Evolutionary conservation across 2,888 invertebrate genomes (phyloP).

Genomic region (Tigriopus californicus): DNA sequence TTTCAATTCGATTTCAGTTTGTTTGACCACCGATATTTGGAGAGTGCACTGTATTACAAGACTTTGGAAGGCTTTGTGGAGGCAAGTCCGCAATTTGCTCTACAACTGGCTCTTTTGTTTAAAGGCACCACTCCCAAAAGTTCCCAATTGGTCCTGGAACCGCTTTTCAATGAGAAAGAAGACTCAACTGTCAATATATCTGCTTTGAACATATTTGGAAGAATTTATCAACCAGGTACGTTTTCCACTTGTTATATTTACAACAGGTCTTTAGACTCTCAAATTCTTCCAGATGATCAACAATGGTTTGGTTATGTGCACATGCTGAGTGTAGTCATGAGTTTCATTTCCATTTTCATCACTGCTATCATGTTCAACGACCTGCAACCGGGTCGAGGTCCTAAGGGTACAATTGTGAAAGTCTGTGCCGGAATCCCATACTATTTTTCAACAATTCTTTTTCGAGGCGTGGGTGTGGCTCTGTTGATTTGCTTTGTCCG

Average conservation of each 20-base stretch:
- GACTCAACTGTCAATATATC: too few relatives aligned
- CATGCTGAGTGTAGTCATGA: neutral
- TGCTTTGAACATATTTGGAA: neutral
- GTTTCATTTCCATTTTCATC: conserved; percentile 4
- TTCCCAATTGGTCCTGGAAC: neutral
- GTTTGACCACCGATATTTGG: conserved; percentile 3
- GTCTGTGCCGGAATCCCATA: neutral
- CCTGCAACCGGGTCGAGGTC: neutral
- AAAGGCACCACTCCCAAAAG: neutral
- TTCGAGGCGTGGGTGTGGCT: neutral
- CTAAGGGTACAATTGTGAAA: neutral
- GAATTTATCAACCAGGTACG: neutral
- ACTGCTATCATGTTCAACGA: conserved; percentile 11
- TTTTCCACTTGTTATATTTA: neutral
- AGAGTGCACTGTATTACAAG: conserved; percentile 5
- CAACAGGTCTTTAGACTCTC: neutral
- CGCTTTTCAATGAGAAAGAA: neutral
- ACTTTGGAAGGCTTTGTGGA: conserved; percentile 8
- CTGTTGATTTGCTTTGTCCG: conserved; percentile 5
- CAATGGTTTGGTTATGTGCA: conserved; percentile 10
- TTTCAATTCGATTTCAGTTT: neutral
- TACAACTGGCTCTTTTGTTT: conserved; percentile 4
- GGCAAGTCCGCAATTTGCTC: conserved; percentile 8
- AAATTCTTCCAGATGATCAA: neutral
- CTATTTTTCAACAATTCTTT: neutral